Evolutionary conservation across 2,888 invertebrate genomes (phyloP), one percentile per base, ranked within the genome.

Genomic region (Bombylius discolor): DNA sequence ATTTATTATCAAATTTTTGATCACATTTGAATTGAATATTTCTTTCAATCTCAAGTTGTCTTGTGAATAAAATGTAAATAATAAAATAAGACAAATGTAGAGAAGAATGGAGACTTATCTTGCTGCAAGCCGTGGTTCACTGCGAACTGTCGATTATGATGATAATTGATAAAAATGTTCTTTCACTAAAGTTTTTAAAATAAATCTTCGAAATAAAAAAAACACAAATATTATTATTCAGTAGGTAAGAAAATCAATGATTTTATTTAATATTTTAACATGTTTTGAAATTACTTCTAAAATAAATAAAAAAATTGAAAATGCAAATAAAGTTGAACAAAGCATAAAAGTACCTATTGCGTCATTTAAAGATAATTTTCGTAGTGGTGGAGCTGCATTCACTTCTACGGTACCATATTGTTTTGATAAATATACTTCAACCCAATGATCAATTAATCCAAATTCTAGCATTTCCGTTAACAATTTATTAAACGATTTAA

Each of bases 401-500:
- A 8, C 13, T 46, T 46, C 11, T 14, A 8, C 32, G 13, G 46
- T 7, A 13, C 46, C n/a, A 11, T 12, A 48, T 3, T 48, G 9
- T 33, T 48, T 5, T 42, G 23, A 5, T 52, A 56, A 12, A 23
- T 34, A 23, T 9, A 45, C 5, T 49, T 36, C n/a, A 57, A 36
- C 31, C 57, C 57, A 51, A 42, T 42, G 39, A 42, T 42, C 39
- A 11, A 42, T 42, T 42, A 42, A 1, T 42, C 52, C 57, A 11
- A 33, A 51, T 5, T 48, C 34, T 14, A 57, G 50, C 12, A 42
- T 11, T 34, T 47, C 45, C 34, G 49, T 12, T 12, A 59, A 33
- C 13, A 53, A 44, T 14, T 42, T 46, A 53, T 59, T 47, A 32
- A 59, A 51, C 32, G 51, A 5, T 4, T 47, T n/a, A 9, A 33